Base-by-base conservation (phyloP, 2,888 invertebrate genomes). In the Mesorhabditis spiculigera region DNA sequence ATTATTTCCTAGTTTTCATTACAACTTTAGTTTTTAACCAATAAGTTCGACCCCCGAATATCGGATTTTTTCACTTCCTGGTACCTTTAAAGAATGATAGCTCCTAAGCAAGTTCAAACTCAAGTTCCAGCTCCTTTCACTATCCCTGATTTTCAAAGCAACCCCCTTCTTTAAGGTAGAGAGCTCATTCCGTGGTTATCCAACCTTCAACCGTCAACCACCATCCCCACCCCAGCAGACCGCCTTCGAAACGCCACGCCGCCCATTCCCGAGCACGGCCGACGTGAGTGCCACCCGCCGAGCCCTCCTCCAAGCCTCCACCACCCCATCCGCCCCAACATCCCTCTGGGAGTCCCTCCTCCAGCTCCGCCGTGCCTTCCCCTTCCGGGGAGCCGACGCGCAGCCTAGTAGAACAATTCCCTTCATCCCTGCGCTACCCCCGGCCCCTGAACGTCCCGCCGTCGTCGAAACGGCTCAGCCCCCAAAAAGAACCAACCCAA, bases 251-350 rank as follows among this genome's bases (percentile, higher is more conserved):
- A 13, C 58, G 10, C 58, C 58, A n/a, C 58, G 58, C n/a, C 58
- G 58, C n/a, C 58, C 58, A 2, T 50, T 50, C 58, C 58, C 58
- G 10, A 28, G 28, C 28, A 10, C 8, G n/a, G 10, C 58, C 58
- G 58, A 50, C n/a, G 58, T 50, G 58, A 50, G 58, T 50, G 58
- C 58, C 58, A 50, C 58, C 3, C 58, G 58, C n/a, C 58, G 58
- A n/a, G 28, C 28, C 28, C 10, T 50, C 58, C 58, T 50, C n/a
- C 58, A 50, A 13, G 8, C 58, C 10, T 13, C n/a, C 58, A 50
- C 8, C 58, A 50, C n/a, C n/a, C 58, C 58, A 10, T n/a, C 8
- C 8, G n/a, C n/a, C 58, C 58, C 58, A 10, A n/a, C 58, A 50
- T 50, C 58, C 8, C n/a, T 50, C n/a, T 50, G 58, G 58, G 58